Evolutionary conservation across 2,888 invertebrate genomes (phyloP), one percentile per base, ranked within the genome.

Genomic region (Chalcosyrphus nemorum): DNA sequence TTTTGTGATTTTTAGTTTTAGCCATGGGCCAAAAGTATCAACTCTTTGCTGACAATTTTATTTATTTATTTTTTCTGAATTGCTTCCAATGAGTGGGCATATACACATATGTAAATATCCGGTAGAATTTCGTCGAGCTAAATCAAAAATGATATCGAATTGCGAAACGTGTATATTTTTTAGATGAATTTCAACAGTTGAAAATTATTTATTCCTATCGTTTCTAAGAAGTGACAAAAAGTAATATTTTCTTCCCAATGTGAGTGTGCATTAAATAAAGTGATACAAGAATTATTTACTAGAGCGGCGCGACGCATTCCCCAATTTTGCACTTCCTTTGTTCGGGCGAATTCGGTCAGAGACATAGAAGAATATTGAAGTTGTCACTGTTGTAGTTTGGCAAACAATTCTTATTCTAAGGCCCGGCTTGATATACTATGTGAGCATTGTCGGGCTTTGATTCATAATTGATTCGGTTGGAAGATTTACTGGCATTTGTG

Each of bases 121-220:
- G 81, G 76, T 81, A 65, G 71, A 74, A 70, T 65, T 70, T 59
- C 19, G 24, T 32, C 19, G 17, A 41, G 68, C n/a, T 47, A 63
- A 65, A 47, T 38, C 29, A 15, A 82, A 78, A 68, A 82, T 82
- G 82, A 74, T 68, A 75, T 68, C 27, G 52, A 71, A 57, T 61
- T 72, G 59, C 66, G 27, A 68, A 78, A 74, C 82, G 82, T 82
- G 78, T 29, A 66, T 45, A 72, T 29, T 27, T 38, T 65, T 47
- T 56, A 75, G 66, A 66, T 75, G 74, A 74, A 63, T 38, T 21
- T 38, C 15, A 15, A 15, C 45, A 57, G 35, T 38, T 71, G 32
- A n/a, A 43, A 63, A 24, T 63, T 68, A 63, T 54, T 38, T 61
- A 38, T 71, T 54, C 32, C 38, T 21, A 15, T 59, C 47, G 13